Evolutionary conservation across 2,797 vertebrate species (phyloP).

Genomic region (Phrynocephalus forsythii): DNA sequence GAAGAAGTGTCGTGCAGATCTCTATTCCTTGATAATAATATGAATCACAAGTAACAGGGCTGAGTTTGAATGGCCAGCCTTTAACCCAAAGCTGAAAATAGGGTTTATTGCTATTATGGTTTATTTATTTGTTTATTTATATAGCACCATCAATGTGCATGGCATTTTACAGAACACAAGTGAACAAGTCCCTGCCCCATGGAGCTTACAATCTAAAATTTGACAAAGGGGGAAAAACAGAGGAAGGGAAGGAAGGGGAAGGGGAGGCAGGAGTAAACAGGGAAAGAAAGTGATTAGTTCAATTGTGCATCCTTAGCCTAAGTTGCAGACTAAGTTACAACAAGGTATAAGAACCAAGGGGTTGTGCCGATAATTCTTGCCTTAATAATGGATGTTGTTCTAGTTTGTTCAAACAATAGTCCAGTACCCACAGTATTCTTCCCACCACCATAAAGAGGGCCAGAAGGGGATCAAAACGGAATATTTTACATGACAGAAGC

Average conservation of each 20-base stretch:
- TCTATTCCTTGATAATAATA: conserved; percentile 5
- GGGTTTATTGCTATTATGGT: conserved; percentile 22
- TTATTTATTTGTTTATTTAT: conserved; percentile 25
- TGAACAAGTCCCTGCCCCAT: conserved; percentile 27
- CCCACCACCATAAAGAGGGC: not conserved
- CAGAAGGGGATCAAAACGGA: not conserved
- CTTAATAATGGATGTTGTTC: not conserved
- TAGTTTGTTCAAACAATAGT: not conserved
- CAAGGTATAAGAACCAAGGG: not conserved
- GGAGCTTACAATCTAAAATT: conserved; percentile 34
- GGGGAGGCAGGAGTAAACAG: not conserved
- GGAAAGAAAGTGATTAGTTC: conserved; percentile 38
- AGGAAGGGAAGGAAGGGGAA: not conserved
- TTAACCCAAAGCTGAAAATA: conserved; percentile 34
- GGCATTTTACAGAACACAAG: conserved; percentile 35
- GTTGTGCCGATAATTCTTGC: not conserved
- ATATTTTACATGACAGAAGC: not conserved
- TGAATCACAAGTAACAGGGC: conserved; percentile 21
- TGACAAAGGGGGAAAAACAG: conserved; percentile 16
- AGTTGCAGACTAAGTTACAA: not conserved
- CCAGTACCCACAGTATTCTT: conserved; percentile 3
- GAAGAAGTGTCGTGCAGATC: not conserved
- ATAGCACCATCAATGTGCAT: conserved; percentile 40
- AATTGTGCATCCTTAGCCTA: conserved; percentile 13
- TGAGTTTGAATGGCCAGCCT: conserved; percentile 29